Conservation (phyloP, 2,797 vertebrate genomes). For the Dendrocincla fuliginosa region DNA sequence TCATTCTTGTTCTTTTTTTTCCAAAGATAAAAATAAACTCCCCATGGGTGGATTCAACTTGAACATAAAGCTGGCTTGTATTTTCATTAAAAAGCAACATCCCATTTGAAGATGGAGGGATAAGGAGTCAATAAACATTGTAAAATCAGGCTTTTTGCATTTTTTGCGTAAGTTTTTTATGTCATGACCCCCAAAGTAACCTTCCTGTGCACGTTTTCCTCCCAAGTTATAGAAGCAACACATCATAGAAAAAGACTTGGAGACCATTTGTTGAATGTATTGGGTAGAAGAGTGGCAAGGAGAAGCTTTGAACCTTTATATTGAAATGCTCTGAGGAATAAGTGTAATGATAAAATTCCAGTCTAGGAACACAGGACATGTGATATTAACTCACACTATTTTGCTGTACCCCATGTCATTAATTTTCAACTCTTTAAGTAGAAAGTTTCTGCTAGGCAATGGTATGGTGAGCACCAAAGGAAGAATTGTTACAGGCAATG, state of each 20-base stretch:
- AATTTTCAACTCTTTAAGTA: not conserved
- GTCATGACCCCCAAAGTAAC: not conserved
- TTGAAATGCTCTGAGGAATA: not conserved
- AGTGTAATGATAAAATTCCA: not conserved
- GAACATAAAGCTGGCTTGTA: not conserved
- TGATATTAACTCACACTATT: not conserved
- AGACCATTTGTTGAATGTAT: not conserved
- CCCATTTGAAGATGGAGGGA: not conserved
- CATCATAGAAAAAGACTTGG: not conserved
- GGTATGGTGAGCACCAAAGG: not conserved
- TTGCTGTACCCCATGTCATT: not conserved
- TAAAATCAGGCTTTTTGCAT: not conserved
- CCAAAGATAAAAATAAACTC: not conserved
- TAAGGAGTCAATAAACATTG: not conserved
- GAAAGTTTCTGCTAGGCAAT: not conserved
- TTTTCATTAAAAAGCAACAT: not conserved
- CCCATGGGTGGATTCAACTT: not conserved
- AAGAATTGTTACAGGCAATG: not conserved
- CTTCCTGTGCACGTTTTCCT: not conserved
- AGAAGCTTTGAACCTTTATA: not conserved
- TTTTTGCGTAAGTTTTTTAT: not conserved
- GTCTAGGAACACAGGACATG: not conserved
- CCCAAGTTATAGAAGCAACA: not conserved
- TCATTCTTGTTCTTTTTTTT: not conserved
- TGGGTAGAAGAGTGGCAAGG: not conserved